These are phyloP conservation scores for Cyclophora albipunctata DNA, from an alignment of 2,888 invertebrate species.

Conservation along the genomic window DNA sequence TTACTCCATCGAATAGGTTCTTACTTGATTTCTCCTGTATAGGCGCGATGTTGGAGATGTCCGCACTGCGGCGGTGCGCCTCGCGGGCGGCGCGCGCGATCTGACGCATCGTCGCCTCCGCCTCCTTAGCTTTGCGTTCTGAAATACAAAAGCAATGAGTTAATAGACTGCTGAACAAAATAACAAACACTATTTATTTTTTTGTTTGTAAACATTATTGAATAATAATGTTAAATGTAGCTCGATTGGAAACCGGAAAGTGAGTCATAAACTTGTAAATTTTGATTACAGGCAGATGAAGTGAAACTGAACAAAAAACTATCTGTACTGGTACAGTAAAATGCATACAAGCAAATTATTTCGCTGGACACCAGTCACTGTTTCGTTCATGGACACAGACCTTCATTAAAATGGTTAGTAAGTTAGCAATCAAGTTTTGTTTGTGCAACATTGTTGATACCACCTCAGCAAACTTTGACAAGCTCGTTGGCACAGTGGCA, in stretches of 20 bases:
- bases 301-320: too few species aligned
- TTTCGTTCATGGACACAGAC: neutral
- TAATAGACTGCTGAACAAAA: neutral
- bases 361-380: neutral
- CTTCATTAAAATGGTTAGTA: neutral
- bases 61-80: conserved; percentile 76
- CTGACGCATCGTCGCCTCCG: conserved; percentile 80
- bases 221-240: too few species aligned
- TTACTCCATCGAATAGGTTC: too few species aligned
- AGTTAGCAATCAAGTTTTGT: neutral
- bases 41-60: conserved; percentile 25
- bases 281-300: too few species aligned
- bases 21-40: neutral
- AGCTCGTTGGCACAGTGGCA: too few species aligned
- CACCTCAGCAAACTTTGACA: too few species aligned
- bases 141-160: conserved; percentile 14
- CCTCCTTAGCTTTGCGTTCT: conserved; percentile 83
- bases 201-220: too few species aligned
- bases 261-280: too few species aligned
- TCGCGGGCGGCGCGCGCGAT: conserved; percentile 81
- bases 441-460: neutral
- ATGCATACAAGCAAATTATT: too few species aligned
- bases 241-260: too few species aligned
- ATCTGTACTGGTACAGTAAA: too few species aligned
- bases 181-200: too few species aligned